Percentiles rank a stretch among this genome's conserved stretches.
Evolutionary conservation across 1,140 invertebrate species (phyloP).

Genomic region (Phymastichus coffea): DNA sequence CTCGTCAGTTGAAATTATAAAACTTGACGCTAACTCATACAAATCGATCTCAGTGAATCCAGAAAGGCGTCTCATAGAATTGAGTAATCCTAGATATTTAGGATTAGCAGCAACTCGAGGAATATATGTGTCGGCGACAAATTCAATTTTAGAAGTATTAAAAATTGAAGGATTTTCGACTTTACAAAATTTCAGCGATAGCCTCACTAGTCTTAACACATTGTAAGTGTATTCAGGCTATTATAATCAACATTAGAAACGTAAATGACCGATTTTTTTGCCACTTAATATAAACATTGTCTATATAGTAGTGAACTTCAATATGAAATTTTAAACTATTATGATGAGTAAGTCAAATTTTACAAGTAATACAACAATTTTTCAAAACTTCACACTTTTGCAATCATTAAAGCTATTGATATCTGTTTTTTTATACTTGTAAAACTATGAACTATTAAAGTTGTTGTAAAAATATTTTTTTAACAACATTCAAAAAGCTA

Average conservation of each 20-base stretch:
- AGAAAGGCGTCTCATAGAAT: slow-evolving; percentile 53
- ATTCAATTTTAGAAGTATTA: slow-evolving; percentile 49
- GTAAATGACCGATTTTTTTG: not conserved
- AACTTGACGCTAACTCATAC: slow-evolving; percentile 49
- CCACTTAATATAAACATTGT: too few species aligned
- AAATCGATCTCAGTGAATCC: slow-evolving; percentile 37
- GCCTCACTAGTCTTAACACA: slow-evolving; percentile 50
- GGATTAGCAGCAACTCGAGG: slow-evolving; percentile 56
- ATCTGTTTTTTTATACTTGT: too few species aligned
- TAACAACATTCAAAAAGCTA: too few species aligned
- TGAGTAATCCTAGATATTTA: slow-evolving; percentile 61
- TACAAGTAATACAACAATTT: too few species aligned
- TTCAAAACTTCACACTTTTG: too few species aligned
- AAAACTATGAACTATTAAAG: too few species aligned
- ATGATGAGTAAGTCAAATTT: too few species aligned
- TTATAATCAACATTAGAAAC: not conserved
- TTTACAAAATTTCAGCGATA: slow-evolving; percentile 34
- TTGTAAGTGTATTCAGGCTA: slow-evolving; percentile 41
- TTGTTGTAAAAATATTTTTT: too few species aligned
- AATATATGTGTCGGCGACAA: slow-evolving; percentile 52
- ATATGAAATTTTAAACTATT: too few species aligned
- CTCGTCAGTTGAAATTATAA: slow-evolving; percentile 66
- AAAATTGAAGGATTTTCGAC: slow-evolving; percentile 45
- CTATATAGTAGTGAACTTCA: too few species aligned
- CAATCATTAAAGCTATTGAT: too few species aligned